Conservation (phyloP, 2,888 invertebrate species). For the Cosmia trapezina region DNA sequence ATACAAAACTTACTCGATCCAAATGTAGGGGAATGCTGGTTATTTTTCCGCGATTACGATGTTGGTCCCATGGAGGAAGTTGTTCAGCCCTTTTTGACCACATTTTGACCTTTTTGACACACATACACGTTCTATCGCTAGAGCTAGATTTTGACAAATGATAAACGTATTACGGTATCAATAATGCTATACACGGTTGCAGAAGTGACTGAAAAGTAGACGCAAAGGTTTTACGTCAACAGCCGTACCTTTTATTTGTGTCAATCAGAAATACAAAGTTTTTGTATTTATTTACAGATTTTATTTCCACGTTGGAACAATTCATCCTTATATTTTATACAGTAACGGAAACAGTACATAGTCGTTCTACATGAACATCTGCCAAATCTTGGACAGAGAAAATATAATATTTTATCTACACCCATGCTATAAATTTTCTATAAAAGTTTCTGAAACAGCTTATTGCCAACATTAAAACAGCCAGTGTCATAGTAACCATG, state of each 20-base stretch:
- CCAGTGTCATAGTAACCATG: too few relatives aligned
- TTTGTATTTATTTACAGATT: neutral
- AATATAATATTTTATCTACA: slow-evolving; percentile 3
- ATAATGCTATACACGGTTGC: neutral
- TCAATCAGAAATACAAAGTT: neutral
- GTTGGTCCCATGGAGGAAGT: neutral
- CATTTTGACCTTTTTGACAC: neutral
- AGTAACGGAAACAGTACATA: neutral
- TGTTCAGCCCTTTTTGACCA: neutral
- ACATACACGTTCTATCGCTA: neutral
- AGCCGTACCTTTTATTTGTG: neutral
- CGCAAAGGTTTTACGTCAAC: neutral
- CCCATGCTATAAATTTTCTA: too few relatives aligned
- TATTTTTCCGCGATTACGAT: neutral
- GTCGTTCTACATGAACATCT: neutral
- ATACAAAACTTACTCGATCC: neutral
- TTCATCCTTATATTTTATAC: neutral
- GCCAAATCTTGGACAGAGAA: neutral
- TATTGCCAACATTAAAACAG: too few relatives aligned
- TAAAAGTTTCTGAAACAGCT: too few relatives aligned
- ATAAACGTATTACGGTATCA: neutral
- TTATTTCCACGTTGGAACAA: neutral
- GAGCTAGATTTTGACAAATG: neutral
- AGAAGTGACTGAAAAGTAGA: neutral
- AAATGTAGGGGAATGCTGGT: neutral